A percentile compares a stretch with the other conserved stretches of the same genome.
Evolutionary conservation across 2,797 vertebrate species (phyloP).

Genomic region (Danio aesculapii): DNA sequence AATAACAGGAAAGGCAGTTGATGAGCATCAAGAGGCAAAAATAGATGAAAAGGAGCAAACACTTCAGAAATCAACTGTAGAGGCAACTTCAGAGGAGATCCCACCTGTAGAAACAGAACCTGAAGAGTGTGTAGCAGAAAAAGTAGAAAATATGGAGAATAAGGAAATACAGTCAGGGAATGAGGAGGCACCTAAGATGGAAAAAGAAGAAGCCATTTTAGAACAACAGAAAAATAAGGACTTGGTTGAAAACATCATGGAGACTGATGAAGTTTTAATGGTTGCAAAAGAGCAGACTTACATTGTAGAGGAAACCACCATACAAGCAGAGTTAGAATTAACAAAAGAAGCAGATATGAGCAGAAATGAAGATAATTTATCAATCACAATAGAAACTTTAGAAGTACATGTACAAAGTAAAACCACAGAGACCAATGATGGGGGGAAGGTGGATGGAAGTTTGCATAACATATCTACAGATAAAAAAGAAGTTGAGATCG

Average conservation of each 20-base stretch:
- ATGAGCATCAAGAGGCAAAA: not conserved
- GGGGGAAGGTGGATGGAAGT: not conserved
- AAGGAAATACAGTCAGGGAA: not conserved
- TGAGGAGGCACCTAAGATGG: not conserved
- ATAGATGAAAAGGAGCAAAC: not conserved
- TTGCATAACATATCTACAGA: constrained; percentile 2
- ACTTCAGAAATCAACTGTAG: constrained; percentile 1
- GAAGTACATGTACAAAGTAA: not conserved
- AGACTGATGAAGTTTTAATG: not conserved
- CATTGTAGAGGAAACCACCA: not conserved
- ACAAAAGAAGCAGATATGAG: not conserved
- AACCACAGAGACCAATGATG: not conserved
- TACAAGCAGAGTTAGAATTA: not conserved
- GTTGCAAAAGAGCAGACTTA: not conserved
- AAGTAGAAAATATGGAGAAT: not conserved
- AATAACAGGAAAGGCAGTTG: not conserved
- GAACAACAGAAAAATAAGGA: not conserved
- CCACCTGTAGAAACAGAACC: not conserved
- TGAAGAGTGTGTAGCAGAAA: not conserved
- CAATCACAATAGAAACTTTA: not conserved
- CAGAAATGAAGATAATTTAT: not conserved
- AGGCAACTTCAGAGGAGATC: not conserved
- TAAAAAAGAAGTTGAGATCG: not conserved
- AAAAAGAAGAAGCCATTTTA: not conserved
- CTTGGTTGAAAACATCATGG: not conserved